Evolutionary conservation across 2,888 invertebrate species (phyloP), one percentile per base, ranked within the genome.

Genomic region (Brenthis ino): DNA sequence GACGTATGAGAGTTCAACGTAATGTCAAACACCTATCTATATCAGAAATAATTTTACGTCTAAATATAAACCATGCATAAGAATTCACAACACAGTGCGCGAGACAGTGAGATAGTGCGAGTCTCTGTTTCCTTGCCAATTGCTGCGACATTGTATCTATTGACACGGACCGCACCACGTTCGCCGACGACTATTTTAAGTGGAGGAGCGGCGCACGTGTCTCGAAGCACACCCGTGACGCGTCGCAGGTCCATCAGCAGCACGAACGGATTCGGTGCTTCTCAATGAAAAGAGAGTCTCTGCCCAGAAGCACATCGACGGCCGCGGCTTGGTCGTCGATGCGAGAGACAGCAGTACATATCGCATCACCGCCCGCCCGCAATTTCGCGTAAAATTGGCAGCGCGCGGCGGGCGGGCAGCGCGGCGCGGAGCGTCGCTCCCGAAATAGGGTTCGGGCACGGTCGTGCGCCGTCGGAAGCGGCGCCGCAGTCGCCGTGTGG

Each of bases 361-460:
- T 91, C 92, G 91, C 91, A 90, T 91, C 92, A 90, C 91, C 91
- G 92, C 92, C 92, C 91, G 91, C 92, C 92, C 91, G 92, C 90
- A 91, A 91, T 91, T 91, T 91, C 88, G 91, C 92, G 92, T 92
- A 91, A 92, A 92, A 92, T 92, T 92, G 92, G 92, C 92, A 91
- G 90, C 89, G 85, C 85, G 88, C 82, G 85, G 85, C 88, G 90
- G 89, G 89, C 89, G 91, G 91, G 88, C 88, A 85, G 87, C 85
- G 80, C 87, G 88, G 87, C 84, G 89, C 85, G 88, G 87, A 86
- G 89, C 87, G 91, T 86, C 91, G 90, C 82, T 91, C 92, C 92
- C 91, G 92, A 92, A 92, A 92, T 92, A 92, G 92, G 90, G 91
- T 91, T 91, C 91, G 92, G 91, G 89, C 80, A 89, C 89, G 87